These are phyloP conservation scores for Cydia amplana DNA, from an alignment of 1,140 invertebrate genomes.

Conservation along the genomic window DNA sequence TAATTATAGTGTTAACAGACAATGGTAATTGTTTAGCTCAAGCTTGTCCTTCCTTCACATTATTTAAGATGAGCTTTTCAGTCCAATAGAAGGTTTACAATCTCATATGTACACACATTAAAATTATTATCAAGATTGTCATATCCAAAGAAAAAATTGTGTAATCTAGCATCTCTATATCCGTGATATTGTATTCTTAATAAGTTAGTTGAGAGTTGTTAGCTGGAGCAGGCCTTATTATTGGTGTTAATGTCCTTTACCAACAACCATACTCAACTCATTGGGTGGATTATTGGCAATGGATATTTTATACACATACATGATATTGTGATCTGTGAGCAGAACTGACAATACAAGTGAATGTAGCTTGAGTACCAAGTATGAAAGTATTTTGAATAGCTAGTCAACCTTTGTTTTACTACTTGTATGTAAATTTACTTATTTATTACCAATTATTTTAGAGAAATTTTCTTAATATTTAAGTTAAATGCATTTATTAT, in stretches of 20 bases:
- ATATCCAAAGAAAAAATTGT: slow-evolving; percentile 26
- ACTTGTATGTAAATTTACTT: slow-evolving; percentile 43
- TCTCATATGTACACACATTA: neutral
- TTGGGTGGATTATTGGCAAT: neutral
- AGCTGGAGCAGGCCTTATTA: slow-evolving; percentile 26
- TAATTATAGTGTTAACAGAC: neutral
- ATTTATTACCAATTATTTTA: slow-evolving; percentile 43
- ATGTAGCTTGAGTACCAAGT: slow-evolving; percentile 15
- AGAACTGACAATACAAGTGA: slow-evolving; percentile 30
- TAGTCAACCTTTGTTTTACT: slow-evolving; percentile 53
- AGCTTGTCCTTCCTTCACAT: slow-evolving; percentile 20
- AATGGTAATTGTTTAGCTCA: slow-evolving; percentile 3
- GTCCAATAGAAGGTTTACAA: neutral
- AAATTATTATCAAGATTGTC: slow-evolving; percentile 16
- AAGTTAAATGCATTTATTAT: slow-evolving; percentile 48
- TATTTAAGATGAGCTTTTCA: neutral
- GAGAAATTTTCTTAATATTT: slow-evolving; percentile 41
- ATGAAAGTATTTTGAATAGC: slow-evolving; percentile 42
- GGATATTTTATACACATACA: neutral
- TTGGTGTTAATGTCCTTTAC: neutral
- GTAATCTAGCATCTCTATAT: slow-evolving; percentile 27
- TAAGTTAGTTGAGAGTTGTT: slow-evolving; percentile 26
- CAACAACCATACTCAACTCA: neutral
- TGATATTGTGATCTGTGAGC: slow-evolving; percentile 21
- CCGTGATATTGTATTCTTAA: slow-evolving; percentile 12